These are phyloP conservation scores for Craniophora ligustri DNA, from an alignment of 2,888 invertebrate genomes.

Conservation along the genomic window DNA sequence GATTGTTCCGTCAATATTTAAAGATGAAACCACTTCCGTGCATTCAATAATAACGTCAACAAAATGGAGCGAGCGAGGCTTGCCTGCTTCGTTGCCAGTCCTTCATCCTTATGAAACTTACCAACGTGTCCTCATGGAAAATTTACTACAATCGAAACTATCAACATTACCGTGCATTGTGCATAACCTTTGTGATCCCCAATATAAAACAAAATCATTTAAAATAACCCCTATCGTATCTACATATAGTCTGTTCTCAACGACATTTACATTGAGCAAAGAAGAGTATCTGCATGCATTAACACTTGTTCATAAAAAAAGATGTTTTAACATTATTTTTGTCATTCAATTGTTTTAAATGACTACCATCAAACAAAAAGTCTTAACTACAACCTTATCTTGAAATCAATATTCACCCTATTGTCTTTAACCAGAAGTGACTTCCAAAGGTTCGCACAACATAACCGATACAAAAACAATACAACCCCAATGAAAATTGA, in stretches of 20 bases:
- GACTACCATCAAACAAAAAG: too few species aligned
- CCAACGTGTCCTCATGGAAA: constrained; percentile 49
- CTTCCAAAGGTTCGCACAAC: constrained; percentile 49
- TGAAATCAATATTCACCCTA: constrained; percentile 68
- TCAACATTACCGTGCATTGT: constrained; percentile 37
- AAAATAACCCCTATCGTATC: constrained; percentile 66
- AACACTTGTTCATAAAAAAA: too few species aligned
- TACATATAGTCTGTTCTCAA: too few species aligned
- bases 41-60: constrained; percentile 36
- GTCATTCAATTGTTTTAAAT: too few species aligned
- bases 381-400: constrained; percentile 58
- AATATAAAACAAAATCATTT: constrained; percentile 73
- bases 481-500: constrained; percentile 66
- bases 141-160: constrained; percentile 49
- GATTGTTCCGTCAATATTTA: constrained; percentile 33
- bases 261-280: too few species aligned
- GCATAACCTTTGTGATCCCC: constrained; percentile 66
- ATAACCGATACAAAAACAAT: constrained; percentile 57
- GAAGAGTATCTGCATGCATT: too few species aligned
- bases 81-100: constrained; percentile 4
- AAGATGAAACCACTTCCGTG: constrained; percentile 27
- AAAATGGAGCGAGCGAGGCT: constrained; percentile 21
- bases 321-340: too few species aligned
- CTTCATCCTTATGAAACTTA: too few species aligned
- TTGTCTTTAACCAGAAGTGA: constrained; percentile 59